Evolutionary conservation across 2,888 invertebrate genomes (phyloP).

Genomic region (Tridacna gigas): DNA sequence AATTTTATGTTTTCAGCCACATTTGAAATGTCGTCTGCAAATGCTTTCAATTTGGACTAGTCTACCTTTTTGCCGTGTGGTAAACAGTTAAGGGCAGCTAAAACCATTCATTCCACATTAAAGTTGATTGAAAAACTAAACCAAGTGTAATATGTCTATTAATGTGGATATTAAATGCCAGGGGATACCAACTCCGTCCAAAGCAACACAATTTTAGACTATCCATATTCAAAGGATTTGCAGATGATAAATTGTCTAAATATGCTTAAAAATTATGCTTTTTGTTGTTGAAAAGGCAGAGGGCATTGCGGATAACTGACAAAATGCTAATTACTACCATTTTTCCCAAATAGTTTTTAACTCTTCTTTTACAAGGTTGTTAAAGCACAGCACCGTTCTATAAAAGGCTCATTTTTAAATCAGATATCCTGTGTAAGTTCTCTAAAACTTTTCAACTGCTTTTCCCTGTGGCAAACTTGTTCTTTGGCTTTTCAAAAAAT

Average conservation of each 20-base stretch:
- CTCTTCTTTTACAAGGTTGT: too few relatives aligned
- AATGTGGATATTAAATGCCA: conserved; percentile 25
- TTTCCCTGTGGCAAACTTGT: too few relatives aligned
- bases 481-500: too few relatives aligned
- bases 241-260: background rate
- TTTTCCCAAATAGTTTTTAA: background rate
- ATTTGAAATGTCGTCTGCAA: too few relatives aligned
- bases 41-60: too few relatives aligned
- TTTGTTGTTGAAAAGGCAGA: background rate
- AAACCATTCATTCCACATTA: conserved; percentile 6
- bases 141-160: conserved; percentile 22
- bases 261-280: too few relatives aligned
- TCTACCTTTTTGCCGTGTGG: too few relatives aligned
- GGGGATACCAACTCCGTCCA: conserved; percentile 2
- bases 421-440: too few relatives aligned
- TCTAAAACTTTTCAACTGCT: too few relatives aligned
- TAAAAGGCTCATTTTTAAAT: too few relatives aligned
- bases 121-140: conserved; percentile 23
- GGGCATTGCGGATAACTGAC: background rate
- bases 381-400: too few relatives aligned
- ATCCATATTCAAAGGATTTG: background rate
- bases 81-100: conserved; percentile 6
- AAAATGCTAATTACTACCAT: background rate
- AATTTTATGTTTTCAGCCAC: too few relatives aligned
- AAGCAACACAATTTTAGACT: background rate